A percentile compares a stretch with the other conserved stretches of the same genome.
Evolutionary conservation across 2,113 vertebrate species (phyloP).

Genomic region (Elaphurus davidianus): DNA sequence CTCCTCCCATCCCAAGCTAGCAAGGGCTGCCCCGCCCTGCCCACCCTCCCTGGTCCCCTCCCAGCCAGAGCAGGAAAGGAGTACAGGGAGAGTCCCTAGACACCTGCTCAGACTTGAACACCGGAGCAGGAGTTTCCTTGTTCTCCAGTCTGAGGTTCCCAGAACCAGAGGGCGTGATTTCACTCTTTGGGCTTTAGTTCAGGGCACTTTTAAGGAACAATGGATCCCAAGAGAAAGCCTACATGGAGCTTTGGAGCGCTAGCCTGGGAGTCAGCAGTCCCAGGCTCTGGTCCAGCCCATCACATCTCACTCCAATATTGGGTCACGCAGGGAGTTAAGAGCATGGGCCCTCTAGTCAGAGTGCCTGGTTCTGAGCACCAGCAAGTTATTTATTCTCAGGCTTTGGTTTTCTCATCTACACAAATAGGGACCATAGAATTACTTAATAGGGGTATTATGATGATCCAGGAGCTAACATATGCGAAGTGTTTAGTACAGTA

Average conservation of each 20-base stretch:
- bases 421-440: neutral
- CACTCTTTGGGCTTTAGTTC: slow-evolving; percentile 53
- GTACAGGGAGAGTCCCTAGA: neutral
- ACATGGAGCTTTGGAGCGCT: neutral
- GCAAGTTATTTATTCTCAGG: neutral
- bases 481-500: neutral
- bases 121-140: slow-evolving; percentile 40
- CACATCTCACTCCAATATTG: neutral
- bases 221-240: slow-evolving; percentile 6
- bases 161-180: slow-evolving; percentile 68
- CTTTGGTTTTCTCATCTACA: neutral
- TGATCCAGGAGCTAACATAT: neutral
- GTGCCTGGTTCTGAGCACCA: neutral
- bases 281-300: neutral
- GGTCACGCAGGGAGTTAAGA: neutral
- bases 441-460: neutral
- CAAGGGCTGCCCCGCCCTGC: slow-evolving; percentile 11
- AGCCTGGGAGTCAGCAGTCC: neutral
- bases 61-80: slow-evolving; percentile 23
- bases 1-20: neutral
- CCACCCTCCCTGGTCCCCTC: neutral
- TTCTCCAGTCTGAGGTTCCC: slow-evolving; percentile 48
- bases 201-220: slow-evolving; percentile 66
- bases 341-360: neutral
- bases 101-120: slow-evolving; percentile 70